Evolutionary conservation across 2,797 vertebrate genomes (phyloP).

Genomic region (Pangasius djambal): DNA sequence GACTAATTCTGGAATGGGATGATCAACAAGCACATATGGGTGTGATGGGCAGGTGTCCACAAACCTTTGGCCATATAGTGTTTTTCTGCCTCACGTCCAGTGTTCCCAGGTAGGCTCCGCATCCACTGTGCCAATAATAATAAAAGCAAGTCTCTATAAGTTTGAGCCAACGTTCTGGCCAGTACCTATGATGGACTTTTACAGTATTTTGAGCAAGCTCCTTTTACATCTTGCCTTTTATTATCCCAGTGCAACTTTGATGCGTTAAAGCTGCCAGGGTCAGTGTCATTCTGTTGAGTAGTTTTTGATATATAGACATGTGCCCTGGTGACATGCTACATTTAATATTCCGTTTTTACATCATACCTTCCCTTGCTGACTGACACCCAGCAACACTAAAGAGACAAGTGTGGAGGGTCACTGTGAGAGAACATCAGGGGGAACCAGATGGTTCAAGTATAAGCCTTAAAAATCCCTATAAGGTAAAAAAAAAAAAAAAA

Average conservation of each 20-base stretch:
- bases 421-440: background rate
- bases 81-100: background rate
- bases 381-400: conserved; percentile 6
- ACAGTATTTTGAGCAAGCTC: conserved; percentile 25
- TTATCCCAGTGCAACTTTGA: conserved; percentile 43
- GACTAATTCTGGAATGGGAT: background rate
- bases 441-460: background rate
- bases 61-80: background rate
- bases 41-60: background rate
- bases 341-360: conserved; percentile 55
- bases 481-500: background rate
- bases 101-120: background rate
- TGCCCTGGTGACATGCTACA: conserved; percentile 48
- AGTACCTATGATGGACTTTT: conserved; percentile 20
- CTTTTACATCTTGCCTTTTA: conserved; percentile 42
- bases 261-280: conserved; percentile 51
- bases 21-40: background rate
- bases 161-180: conserved; percentile 15
- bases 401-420: conserved; percentile 24
- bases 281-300: conserved; percentile 51
- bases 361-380: conserved; percentile 34
- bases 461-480: background rate
- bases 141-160: background rate
- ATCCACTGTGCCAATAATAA: background rate
- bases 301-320: conserved; percentile 51